Conservation (phyloP, 1,140 invertebrate species). For the Orchesella cincta region DNA sequence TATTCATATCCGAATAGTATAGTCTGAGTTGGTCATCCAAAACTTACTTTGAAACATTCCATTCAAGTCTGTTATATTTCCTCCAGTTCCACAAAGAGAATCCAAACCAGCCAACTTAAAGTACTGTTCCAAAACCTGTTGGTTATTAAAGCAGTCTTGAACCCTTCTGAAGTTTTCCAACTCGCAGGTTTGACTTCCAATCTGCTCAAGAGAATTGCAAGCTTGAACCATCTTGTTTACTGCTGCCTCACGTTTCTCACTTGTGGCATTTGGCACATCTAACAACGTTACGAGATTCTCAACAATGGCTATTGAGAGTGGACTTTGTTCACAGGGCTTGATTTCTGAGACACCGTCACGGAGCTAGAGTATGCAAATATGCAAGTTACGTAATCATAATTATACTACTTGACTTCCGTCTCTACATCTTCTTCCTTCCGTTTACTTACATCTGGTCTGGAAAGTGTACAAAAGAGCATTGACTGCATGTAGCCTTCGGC, state of each 20-base stretch:
- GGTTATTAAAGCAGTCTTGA: slow-evolving; percentile 14
- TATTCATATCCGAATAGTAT: background rate
- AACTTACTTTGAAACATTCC: slow-evolving; percentile 15
- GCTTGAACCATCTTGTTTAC: slow-evolving; percentile 12
- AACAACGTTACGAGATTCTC: slow-evolving; percentile 5
- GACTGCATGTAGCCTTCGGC: slow-evolving; percentile 18
- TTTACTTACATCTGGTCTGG: slow-evolving; percentile 20
- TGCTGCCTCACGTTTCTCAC: background rate
- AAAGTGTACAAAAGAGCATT: slow-evolving; percentile 7
- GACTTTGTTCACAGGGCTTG: slow-evolving; percentile 6
- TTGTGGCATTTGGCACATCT: background rate
- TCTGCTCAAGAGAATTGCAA: slow-evolving; percentile 22
- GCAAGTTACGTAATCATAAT: no score
- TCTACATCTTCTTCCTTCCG: background rate
- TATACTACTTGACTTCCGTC: background rate
- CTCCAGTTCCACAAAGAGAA: background rate
- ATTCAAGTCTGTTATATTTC: background rate
- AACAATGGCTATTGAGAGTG: background rate
- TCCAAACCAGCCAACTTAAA: slow-evolving; percentile 6
- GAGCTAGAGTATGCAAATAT: background rate
- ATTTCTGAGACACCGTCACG: slow-evolving; percentile 12
- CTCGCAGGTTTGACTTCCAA: slow-evolving; percentile 19
- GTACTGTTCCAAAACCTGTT: slow-evolving; percentile 18
- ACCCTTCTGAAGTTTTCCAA: slow-evolving; percentile 10
- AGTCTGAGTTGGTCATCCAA: no score